phyloP scores from a whole-genome alignment of 1,140 invertebrate species.

The Bathynomus jamesi region DNA sequence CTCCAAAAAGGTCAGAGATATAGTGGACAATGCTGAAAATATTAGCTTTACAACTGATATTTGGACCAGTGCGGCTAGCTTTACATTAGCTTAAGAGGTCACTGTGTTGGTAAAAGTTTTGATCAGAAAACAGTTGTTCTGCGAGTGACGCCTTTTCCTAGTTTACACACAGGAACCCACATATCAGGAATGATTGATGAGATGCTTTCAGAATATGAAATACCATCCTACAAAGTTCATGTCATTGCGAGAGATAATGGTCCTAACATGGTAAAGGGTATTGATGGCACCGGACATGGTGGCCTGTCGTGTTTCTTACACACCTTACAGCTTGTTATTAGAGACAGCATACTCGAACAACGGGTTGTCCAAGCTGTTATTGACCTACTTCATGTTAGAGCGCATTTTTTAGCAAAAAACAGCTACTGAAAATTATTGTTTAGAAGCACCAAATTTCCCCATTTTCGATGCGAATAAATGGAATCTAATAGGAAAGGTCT shows the following conservation, averaged over 20 bases:
- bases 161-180: slow-evolving; percentile 23
- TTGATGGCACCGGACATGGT: slow-evolving; percentile 8
- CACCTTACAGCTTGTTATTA: slow-evolving; percentile 20
- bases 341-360: slow-evolving; percentile 11
- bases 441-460: not conserved
- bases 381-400: slow-evolving; percentile 37
- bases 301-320: slow-evolving; percentile 13
- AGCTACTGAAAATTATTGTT: slow-evolving; percentile 12
- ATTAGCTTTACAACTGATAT: no score
- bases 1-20: slow-evolving; percentile 14
- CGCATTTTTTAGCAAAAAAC: slow-evolving; percentile 32
- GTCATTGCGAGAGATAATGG: slow-evolving; percentile 14
- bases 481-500: not conserved
- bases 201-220: slow-evolving; percentile 18
- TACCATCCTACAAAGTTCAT: slow-evolving; percentile 13
- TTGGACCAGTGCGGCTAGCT: no score
- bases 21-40: slow-evolving; percentile 11
- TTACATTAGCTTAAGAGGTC: no score
- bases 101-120: no score
- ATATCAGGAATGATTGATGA: slow-evolving; percentile 23
- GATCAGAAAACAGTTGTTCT: slow-evolving; percentile 26
- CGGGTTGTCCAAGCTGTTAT: slow-evolving; percentile 17
- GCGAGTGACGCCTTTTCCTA: slow-evolving; percentile 21
- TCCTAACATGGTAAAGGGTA: slow-evolving; percentile 9
- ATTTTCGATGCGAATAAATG: not conserved